Percentiles rank a stretch among this genome's conserved stretches.
phyloP scores from a whole-genome alignment of 1,140 invertebrate genomes.

The Gryllus bimaculatus region DNA sequence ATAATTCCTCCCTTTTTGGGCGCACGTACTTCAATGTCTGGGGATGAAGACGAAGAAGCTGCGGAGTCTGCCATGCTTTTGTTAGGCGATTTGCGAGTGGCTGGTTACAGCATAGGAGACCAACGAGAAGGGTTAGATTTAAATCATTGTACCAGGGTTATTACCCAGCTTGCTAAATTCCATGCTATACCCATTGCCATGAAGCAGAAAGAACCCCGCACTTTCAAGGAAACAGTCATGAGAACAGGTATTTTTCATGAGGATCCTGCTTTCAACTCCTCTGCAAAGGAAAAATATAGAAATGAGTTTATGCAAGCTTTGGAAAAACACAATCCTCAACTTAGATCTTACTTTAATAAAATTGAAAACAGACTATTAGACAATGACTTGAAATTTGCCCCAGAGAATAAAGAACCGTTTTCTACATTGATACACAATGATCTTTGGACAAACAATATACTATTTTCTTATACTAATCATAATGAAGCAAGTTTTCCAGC shows the following conservation, averaged over 20 bases:
- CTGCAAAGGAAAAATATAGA: not conserved
- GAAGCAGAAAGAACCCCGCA: not conserved
- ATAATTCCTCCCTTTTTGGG: constrained; percentile 10
- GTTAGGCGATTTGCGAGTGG: constrained; percentile 7
- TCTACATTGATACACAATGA: constrained; percentile 16
- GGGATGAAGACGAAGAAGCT: not conserved
- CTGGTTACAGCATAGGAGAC: not conserved
- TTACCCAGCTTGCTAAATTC: constrained; percentile 10
- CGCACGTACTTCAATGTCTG: not conserved
- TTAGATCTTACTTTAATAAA: not conserved
- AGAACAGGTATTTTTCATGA: not conserved
- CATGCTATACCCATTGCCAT: constrained; percentile 11
- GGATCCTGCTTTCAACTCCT: not conserved
- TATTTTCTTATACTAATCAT: constrained; percentile 8
- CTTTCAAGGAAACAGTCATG: constrained; percentile 2
- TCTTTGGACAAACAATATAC: constrained; percentile 16
- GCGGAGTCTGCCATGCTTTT: constrained; percentile 1
- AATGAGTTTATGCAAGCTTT: not conserved
- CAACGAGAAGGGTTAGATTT: constrained; percentile 4
- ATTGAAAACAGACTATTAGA: not conserved
- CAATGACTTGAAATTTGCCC: not conserved
- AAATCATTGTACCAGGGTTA: not conserved
- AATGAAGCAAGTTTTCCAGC: not conserved
- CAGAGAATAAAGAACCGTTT: constrained; percentile 5
- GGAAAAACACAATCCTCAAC: not conserved